These are phyloP conservation scores for Pycnonotus jocosus DNA, from an alignment of 2,113 vertebrate genomes.

Conservation along the genomic window DNA sequence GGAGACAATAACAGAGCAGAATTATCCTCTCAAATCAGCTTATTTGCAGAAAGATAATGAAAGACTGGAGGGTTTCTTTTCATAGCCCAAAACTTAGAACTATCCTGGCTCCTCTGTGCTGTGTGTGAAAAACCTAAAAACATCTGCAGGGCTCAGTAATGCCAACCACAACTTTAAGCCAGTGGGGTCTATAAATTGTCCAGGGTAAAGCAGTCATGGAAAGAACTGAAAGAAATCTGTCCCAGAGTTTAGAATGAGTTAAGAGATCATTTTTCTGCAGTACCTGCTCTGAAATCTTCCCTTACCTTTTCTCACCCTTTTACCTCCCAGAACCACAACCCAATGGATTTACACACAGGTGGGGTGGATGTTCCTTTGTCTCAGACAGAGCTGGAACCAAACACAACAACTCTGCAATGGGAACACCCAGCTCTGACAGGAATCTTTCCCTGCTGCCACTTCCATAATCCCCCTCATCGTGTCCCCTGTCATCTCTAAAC, in stretches of 20 bases:
- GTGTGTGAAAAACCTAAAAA: neutral
- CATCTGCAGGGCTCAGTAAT: neutral
- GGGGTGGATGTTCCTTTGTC: neutral
- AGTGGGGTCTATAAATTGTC: fast-evolving
- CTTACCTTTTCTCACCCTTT: neutral
- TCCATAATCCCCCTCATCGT: neutral
- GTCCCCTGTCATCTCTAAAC: neutral
- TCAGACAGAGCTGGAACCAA: neutral
- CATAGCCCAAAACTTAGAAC: neutral
- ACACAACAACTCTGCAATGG: neutral
- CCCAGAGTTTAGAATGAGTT: neutral
- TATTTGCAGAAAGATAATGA: neutral
- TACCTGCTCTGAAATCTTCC: neutral
- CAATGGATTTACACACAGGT: fast-evolving
- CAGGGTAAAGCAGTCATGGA: neutral
- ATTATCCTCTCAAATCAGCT: neutral
- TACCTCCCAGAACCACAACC: neutral
- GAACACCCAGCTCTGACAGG: neutral
- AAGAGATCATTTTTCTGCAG: neutral
- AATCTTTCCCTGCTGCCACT: neutral
- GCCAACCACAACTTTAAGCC: neutral
- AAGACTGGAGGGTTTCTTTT: neutral
- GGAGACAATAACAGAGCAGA: neutral
- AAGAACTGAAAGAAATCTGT: neutral
- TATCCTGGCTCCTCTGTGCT: neutral